Percentiles rank a stretch among this genome's conserved stretches.
These are phyloP conservation scores for Fregetta grallaria DNA, from an alignment of 2,113 vertebrate species.

Conservation along the genomic window DNA sequence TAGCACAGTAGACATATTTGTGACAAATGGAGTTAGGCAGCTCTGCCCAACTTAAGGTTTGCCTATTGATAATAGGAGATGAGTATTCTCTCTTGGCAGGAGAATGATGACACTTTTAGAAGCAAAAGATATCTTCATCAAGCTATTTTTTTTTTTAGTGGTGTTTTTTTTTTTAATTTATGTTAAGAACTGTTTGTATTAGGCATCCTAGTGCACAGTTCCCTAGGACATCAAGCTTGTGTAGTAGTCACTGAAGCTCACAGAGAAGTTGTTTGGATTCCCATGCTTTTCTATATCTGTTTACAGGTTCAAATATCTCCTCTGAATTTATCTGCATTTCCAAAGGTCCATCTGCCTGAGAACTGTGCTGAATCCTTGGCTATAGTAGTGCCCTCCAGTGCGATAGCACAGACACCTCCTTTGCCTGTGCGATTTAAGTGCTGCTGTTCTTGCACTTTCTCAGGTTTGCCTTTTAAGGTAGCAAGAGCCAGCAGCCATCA, in stretches of 20 bases:
- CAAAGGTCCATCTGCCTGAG: background rate
- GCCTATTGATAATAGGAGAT: background rate
- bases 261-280: background rate
- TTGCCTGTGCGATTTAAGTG: background rate
- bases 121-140: background rate
- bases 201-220: background rate
- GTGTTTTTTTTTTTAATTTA: background rate
- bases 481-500: background rate
- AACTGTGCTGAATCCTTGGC: background rate
- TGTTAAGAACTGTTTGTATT: background rate
- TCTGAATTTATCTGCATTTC: background rate
- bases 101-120: background rate
- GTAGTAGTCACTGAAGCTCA: background rate
- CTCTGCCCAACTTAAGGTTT: background rate
- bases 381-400: background rate
- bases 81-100: background rate
- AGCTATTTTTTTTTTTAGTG: background rate
- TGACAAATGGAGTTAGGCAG: background rate
- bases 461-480: background rate
- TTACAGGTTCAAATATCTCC: background rate
- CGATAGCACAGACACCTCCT: background rate
- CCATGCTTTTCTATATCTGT: background rate
- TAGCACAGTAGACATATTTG: background rate
- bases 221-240: background rate
- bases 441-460: background rate